Evolutionary conservation across 2,113 vertebrate species (phyloP), one percentile per base, ranked within the genome.

Genomic region (Anser cygnoides): DNA sequence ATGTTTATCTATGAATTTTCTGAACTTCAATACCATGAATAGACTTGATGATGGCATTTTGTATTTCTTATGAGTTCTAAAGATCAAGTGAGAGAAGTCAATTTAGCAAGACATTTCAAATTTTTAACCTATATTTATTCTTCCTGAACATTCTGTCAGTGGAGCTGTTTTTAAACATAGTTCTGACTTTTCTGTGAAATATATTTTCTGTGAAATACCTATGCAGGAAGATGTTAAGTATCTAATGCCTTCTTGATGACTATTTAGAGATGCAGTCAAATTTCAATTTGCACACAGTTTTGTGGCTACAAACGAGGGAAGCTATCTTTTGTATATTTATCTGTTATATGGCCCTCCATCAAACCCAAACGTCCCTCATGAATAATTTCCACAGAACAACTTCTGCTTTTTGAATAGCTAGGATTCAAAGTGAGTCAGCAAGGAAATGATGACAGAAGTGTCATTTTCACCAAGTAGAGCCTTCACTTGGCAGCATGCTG

Each of bases 41-140:
- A 83, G 63, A 77, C 35, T 46, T 81, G 28, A 39, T 89, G n/a
- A 67, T 81, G 62, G 8, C 25, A 57, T 89, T 94, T 89, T 85
- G 21, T 90, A 67, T 94, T 94, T 89, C 22, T 71, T 88, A 68
- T 61, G 54, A 94, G 16, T 89, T 93, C 62, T 92, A 55, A 67
- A 89, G 76, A 86, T 7, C 70, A 58, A 93, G 18, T 50, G 50
- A 89, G 29, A 86, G 13, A 95, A 94, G 84, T 84, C 52, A 93
- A 58, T 95, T 92, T 87, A 92, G 44, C 13, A 65, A 52, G 52
- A 41, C 16, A 57, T 86, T 88, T 93, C 29, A 61, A 52, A 65
- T 65, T 14, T 57, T 90, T 83, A 58, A 66, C 80, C 59, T 90
- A 35, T 95, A 86, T 68, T 86, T 94, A 77, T 63, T 96, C 33